Base-by-base conservation (phyloP, 1,140 invertebrate genomes). In the Ceratitis capitata region DNA sequence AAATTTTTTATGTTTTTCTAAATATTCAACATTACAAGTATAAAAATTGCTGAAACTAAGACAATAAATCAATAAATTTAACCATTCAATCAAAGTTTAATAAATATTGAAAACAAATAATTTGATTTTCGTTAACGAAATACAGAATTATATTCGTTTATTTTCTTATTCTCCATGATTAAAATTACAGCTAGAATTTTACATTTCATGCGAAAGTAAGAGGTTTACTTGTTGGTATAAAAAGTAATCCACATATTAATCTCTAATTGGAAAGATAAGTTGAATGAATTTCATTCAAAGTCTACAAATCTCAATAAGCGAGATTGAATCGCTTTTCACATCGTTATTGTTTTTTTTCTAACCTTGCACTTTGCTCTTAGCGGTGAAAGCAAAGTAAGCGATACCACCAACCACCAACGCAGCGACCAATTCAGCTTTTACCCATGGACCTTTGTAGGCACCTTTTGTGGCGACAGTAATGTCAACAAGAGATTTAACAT, bases 401-500 rank as follows among this genome's bases (percentile, higher is more conserved):
- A 98, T 95, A 56, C 96, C 91, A 86, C 96, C 93, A 3, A 97
- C 96, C 2, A 97, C 91, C 47, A 95, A 92, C 14, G 96, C 96
- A 49, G 98, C 98, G 58, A 98, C 92, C 42, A 98, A 95, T 93
- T 99, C 98, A 14, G 97, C 97, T 89, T 98, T 98, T 14, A 99
- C 94, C 95, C 96, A 97, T 9, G 97, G 97, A 19, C 98, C 98
- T 87, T 95, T 96, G 92, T 97, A 98, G 85, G 97, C 95, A 87
- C 97, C 96, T 85, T 96, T 95, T 89, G 98, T 96, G 87, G 95
- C 95, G 1, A 98, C 91, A 35, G 94, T 93, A 58, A 98, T 94
- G 78, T 95, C 95, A 85, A 95, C 94, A 12, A 98, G 91, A 1
- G 97, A 95, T 86, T 95, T 95, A 9, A 98, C 95, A 69, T 92